Evolutionary conservation across 2,888 invertebrate species (phyloP).

Genomic region (Eudemis profundana): DNA sequence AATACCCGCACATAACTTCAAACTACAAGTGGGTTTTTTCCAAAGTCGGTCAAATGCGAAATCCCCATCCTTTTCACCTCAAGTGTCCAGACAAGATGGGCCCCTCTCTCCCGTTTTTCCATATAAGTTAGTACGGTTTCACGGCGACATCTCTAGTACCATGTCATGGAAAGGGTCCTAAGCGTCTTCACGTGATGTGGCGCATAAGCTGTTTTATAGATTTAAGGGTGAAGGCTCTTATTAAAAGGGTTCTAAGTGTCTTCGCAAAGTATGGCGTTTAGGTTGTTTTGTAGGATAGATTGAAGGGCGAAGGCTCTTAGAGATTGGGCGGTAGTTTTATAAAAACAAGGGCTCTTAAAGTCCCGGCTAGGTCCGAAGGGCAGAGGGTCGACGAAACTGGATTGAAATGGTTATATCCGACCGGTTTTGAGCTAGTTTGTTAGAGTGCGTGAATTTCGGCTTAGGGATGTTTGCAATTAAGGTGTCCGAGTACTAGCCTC

Average conservation of each 20-base stretch:
- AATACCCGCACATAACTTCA: conserved; percentile 14
- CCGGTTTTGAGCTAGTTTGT: not conserved
- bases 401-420: conserved; percentile 50
- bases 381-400: conserved; percentile 76
- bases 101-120: conserved; percentile 42
- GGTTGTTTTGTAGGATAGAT: conserved; percentile 47
- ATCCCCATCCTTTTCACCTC: conserved; percentile 13
- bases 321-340: conserved; percentile 64
- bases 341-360: conserved; percentile 75
- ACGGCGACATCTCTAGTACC: not conserved
- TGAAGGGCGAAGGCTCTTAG: conserved; percentile 58
- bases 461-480: not conserved
- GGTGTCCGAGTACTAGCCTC: too few relatives aligned
- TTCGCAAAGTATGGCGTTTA: not conserved
- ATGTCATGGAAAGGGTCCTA: not conserved
- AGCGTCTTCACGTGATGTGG: not conserved
- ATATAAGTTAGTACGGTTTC: not conserved
- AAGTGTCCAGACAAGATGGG: conserved; percentile 8
- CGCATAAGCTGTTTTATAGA: conserved; percentile 44
- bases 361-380: conserved; percentile 77
- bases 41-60: conserved; percentile 18
- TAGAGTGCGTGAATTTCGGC: not conserved
- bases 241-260: not conserved
- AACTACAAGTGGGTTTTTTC: conserved; percentile 19
- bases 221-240: conserved; percentile 58